Base-by-base conservation (phyloP, 2,888 invertebrate species). In the Netelia virgata region DNA sequence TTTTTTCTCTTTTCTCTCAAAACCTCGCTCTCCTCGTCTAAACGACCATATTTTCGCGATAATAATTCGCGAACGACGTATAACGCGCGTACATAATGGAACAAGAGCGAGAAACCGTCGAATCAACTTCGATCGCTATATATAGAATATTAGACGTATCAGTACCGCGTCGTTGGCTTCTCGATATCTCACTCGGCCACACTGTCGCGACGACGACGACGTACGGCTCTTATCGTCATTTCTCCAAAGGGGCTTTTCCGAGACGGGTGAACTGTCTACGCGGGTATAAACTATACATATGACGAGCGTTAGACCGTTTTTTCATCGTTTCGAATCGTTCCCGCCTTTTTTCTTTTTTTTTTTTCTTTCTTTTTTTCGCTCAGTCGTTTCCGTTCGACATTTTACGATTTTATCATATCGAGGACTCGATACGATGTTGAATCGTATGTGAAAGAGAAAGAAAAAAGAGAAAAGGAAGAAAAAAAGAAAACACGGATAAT, bases 181-280 rank as follows among this genome's bases (percentile, higher is more conserved):
- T 23, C 41, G 11, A 20, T 76, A 23, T 66, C 36, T 68, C 53
- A 59, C 11, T 59, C 73, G 53, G 53, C 55, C 14, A 66, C 36
- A 73, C n/a, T 36, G 28, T 3, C 16, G 43, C 47, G 68, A 36
- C 61, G 68, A n/a, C 55, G 53, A 2, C 9, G 11, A 3, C n/a
- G 47, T n/a, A n/a, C n/a, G n/a, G n/a, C 11, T 55, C 66, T 79
- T 79, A 79, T 79, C 79, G n/a, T 41, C 36, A 47, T 18, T 43
- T 66, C 43, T 66, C 43, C 18, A 16, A 53, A 66, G 55, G 16
- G 70, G 23, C 23, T 43, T 77, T 72, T 64, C 70, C 55, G 11
- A 41, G 11, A 41, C 55, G 8, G 11, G 18, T 28, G 57, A 55
- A 63, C 36, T 14, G 6, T 20, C 57, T 16, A n/a, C 43, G 23